Evolutionary conservation across 2,888 invertebrate species (phyloP).

Genomic region (Charanyca ferruginea): DNA sequence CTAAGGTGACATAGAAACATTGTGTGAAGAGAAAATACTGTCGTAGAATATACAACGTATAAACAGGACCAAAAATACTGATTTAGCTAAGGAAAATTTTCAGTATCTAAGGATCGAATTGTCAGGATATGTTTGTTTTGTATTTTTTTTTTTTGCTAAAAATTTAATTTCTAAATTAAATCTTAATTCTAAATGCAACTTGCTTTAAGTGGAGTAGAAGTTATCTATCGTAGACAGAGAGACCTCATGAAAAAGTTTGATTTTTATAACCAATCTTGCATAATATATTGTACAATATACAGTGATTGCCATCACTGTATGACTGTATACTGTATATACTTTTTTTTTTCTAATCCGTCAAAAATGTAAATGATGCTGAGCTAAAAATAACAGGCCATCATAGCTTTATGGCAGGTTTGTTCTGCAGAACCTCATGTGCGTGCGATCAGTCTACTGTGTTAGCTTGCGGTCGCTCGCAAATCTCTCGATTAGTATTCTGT

Average conservation of each 20-base stretch:
- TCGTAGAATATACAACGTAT: neutral
- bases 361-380: slow-evolving; percentile 8
- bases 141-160: too few species aligned
- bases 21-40: slow-evolving; percentile 4
- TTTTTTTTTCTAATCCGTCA: neutral
- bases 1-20: slow-evolving; percentile 19
- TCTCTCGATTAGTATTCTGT: slow-evolving; percentile 84
- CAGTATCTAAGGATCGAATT: neutral
- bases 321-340: neutral
- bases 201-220: too few species aligned
- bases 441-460: slow-evolving; percentile 65
- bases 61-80: neutral
- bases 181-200: neutral
- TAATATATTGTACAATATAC: too few species aligned
- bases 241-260: too few species aligned
- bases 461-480: slow-evolving; percentile 80
- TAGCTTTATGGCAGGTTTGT: slow-evolving; percentile 55
- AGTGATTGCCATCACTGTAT: too few species aligned
- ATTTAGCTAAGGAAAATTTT: neutral
- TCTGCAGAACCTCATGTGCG: slow-evolving; percentile 52
- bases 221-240: too few species aligned
- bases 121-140: neutral
- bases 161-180: too few species aligned
- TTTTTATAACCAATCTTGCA: too few species aligned
- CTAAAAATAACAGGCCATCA: slow-evolving; percentile 38